Conservation (phyloP, 2,113 vertebrate species). For the Cepphus grylle region DNA sequence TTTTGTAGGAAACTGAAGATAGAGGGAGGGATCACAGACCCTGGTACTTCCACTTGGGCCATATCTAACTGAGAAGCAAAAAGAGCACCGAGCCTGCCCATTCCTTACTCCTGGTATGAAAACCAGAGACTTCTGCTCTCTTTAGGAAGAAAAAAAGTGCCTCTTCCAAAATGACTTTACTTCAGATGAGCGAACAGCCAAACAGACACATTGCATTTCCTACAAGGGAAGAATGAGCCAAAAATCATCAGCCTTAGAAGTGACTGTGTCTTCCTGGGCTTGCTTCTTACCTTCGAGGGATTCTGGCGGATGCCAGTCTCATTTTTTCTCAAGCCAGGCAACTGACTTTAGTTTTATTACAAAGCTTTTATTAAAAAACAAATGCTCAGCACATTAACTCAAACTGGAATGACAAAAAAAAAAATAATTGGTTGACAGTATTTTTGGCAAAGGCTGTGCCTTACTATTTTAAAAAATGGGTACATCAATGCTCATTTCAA, state of each 20-base stretch:
- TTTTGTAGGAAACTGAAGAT: background rate
- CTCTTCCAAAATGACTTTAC: background rate
- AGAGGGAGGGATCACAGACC: background rate
- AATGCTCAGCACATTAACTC: conserved; percentile 85
- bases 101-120: background rate
- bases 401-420: conserved; percentile 80
- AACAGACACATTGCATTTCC: background rate
- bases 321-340: background rate
- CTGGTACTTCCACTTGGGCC: background rate
- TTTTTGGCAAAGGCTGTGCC: conserved; percentile 78
- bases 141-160: background rate
- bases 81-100: background rate
- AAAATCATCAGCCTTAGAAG: background rate
- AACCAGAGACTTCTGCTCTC: background rate
- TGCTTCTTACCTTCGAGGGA: background rate
- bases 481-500: conserved; percentile 80
- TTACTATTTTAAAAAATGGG: conserved; percentile 75
- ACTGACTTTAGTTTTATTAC: conserved; percentile 77
- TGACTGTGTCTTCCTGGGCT: background rate
- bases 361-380: conserved; percentile 84
- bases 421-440: conserved; percentile 67
- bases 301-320: background rate
- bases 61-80: background rate
- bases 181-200: background rate
- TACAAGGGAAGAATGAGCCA: background rate